Conservation (phyloP, 2,797 vertebrate species). For the Fringilla coelebs region DNA sequence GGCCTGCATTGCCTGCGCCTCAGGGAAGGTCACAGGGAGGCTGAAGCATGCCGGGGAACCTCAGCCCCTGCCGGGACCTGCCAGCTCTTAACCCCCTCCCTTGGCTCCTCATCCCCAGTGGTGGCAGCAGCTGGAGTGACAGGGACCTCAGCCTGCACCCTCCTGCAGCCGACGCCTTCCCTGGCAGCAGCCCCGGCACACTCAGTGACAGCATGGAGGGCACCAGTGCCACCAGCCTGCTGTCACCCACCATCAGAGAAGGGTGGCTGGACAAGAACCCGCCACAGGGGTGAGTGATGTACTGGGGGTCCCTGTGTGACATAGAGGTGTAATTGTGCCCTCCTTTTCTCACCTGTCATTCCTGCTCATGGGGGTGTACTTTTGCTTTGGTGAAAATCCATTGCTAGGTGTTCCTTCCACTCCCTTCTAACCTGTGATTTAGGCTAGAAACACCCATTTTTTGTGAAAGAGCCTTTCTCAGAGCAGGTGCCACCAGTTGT, state of each 20-base stretch:
- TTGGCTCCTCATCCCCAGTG: neutral
- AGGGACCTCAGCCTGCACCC: neutral
- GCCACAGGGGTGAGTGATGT: constrained; percentile 85
- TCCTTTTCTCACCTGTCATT: neutral
- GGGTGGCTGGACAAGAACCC: constrained; percentile 96
- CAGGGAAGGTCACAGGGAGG: neutral
- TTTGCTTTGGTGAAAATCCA: neutral
- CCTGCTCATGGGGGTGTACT: too few species aligned
- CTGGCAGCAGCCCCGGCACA: neutral
- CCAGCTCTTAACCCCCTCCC: neutral
- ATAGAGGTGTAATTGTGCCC: neutral
- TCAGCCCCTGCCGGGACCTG: neutral
- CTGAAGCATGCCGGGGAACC: neutral
- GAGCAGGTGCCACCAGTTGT: neutral
- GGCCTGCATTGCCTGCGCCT: neutral
- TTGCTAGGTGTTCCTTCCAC: neutral
- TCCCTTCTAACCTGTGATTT: neutral
- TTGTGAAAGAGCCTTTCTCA: neutral
- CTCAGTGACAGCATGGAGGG: neutral
- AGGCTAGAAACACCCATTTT: neutral
- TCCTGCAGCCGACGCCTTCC: neutral
- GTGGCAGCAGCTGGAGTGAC: neutral
- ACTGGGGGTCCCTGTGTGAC: neutral
- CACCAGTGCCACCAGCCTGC: neutral
- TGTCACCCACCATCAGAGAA: constrained; percentile 78